These are phyloP conservation scores for Clarias magur DNA, from an alignment of 2,113 vertebrate genomes.

Conservation along the genomic window DNA sequence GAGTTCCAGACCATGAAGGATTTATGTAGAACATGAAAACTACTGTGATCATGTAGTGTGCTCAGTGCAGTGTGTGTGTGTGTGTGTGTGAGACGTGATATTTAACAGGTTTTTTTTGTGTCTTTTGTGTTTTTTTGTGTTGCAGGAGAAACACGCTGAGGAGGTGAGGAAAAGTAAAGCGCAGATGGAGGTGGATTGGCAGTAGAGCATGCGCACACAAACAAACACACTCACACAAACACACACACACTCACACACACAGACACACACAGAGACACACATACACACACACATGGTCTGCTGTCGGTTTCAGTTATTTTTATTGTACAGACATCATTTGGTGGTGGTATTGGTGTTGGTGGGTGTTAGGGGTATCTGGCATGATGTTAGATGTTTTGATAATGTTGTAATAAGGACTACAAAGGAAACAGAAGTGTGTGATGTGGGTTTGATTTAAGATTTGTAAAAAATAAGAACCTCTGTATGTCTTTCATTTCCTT, in stretches of 20 bases:
- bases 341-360: background rate
- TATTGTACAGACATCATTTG: too few relatives aligned
- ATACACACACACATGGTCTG: conserved; percentile 24
- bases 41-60: too few relatives aligned
- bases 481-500: background rate
- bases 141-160: conserved; percentile 89
- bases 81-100: background rate
- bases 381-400: background rate
- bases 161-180: conserved; percentile 91
- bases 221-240: conserved; percentile 23
- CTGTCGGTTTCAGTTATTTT: background rate
- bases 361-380: background rate
- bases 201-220: conserved; percentile 65
- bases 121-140: conserved; percentile 57
- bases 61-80: background rate
- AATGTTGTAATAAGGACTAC: background rate
- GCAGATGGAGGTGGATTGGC: conserved; percentile 79
- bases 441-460: background rate
- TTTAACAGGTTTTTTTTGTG: conserved; percentile 12
- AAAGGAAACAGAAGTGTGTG: background rate
- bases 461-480: background rate
- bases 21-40: background rate
- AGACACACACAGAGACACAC: conserved; percentile 1
- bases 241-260: conserved; percentile 19
- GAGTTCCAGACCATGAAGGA: background rate